Base-by-base conservation (phyloP, 2,797 vertebrate genomes). In the Sarcoramphus papa region DNA sequence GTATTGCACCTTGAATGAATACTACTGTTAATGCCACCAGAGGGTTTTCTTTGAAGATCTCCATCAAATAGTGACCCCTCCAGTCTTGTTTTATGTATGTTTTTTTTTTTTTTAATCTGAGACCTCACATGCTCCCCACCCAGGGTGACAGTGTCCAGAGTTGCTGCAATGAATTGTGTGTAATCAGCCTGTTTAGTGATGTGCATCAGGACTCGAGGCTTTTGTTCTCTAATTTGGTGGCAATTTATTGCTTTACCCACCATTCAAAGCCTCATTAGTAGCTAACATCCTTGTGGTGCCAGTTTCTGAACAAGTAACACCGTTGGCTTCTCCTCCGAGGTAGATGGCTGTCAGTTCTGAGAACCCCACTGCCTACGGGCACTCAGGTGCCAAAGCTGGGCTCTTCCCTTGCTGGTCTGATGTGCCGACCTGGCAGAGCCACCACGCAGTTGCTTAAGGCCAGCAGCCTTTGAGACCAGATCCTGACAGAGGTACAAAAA, bases 1-100 rank as follows among this genome's bases (percentile, higher is more conserved):
- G 2, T 3, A 0, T 28, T 0, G 3, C 50, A 10, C 2, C 10
- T 18, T 14, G 13, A 7, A 0, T 7, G 67, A 9, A 20, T 19
- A 0, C 22, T 10, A 0, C 37, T 77, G 31, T 1, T 28, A 17
- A 10, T 21, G 18, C n/a, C 51, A 20, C 9, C 16, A 7, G 37
- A 16, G 47, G 84, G 12, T 54, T 41, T 8, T 54, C 47, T 31
- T 2, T 17, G 54, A 24, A 28, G 23, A 7, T 4, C 1, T 48
- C 45, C 80, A n/a, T 67, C 45, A 5, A 18, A 7, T 0, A 3
- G 63, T 4, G 27, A 7, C 19, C 59, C 41, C 3, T 4, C 20
- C 35, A 48, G 10, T 17, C 33, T 28, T 4, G 21, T 14, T 35
- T 30, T 24, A 23, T 47, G 37, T 35, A n/a, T 68, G 7, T 27